A percentile compares a stretch with the other conserved stretches of the same genome.
These are phyloP conservation scores for Drosophila anceps DNA, from an alignment of 2,888 invertebrate species.

Conservation along the genomic window DNA sequence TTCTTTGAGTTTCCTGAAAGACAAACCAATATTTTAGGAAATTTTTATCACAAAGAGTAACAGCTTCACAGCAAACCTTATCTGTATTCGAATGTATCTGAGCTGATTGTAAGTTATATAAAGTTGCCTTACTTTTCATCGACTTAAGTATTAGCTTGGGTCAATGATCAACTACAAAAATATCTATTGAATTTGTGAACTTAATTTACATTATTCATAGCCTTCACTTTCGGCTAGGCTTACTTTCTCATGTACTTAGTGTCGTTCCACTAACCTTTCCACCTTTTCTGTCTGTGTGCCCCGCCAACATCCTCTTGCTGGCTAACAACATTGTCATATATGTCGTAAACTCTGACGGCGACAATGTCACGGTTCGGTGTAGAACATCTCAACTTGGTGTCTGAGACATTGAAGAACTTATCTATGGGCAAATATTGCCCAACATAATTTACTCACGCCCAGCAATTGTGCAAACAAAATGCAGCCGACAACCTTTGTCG, in stretches of 20 bases:
- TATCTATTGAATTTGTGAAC: neutral
- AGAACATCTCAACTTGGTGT: conserved; percentile 9
- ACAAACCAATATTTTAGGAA: neutral
- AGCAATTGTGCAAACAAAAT: conserved; percentile 75
- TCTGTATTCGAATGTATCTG: neutral
- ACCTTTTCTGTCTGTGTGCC: conserved; percentile 46
- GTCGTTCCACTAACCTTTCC: conserved; percentile 55
- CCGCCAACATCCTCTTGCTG: conserved; percentile 10
- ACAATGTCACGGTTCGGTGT: conserved; percentile 42
- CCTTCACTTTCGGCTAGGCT: neutral
- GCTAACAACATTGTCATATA: conserved; percentile 22
- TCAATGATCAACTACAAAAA: neutral
- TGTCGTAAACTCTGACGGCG: conserved; percentile 31
- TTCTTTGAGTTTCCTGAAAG: neutral
- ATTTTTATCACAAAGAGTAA: neutral
- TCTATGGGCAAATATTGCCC: conserved; percentile 69
- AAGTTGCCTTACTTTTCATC: neutral
- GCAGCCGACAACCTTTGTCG: conserved; percentile 68
- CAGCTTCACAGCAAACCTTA: neutral
- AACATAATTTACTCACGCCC: conserved; percentile 71
- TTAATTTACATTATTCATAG: neutral
- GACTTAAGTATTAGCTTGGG: neutral
- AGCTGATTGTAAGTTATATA: neutral
- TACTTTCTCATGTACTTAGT: neutral
- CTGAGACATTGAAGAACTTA: conserved; percentile 50